Evolutionary conservation across 2,113 vertebrate genomes (phyloP).

Genomic region (Chauna torquata): DNA sequence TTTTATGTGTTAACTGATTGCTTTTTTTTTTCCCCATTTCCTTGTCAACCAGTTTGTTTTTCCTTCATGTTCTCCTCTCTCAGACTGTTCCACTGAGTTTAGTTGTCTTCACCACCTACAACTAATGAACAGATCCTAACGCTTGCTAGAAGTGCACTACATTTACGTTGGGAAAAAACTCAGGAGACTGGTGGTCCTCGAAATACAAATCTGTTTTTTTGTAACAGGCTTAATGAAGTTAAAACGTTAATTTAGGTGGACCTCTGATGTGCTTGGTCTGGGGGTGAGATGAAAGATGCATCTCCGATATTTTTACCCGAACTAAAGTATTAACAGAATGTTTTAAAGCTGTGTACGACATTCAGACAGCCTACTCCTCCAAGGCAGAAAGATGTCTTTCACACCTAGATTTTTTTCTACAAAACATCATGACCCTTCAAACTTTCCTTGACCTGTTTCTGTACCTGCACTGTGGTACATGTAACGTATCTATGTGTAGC

Average conservation of each 20-base stretch:
- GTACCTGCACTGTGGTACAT: background rate
- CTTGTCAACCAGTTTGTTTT: background rate
- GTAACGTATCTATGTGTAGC: background rate
- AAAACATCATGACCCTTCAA: background rate
- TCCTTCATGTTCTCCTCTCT: background rate
- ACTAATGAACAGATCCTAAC: background rate
- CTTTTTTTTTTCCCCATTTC: fast-evolving
- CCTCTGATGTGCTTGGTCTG: background rate
- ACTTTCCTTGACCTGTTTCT: background rate
- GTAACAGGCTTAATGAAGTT: background rate
- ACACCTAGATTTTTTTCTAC: background rate
- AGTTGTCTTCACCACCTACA: background rate
- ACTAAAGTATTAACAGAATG: background rate
- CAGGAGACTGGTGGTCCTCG: background rate
- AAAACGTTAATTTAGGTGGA: background rate
- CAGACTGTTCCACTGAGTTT: background rate
- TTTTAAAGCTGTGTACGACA: background rate
- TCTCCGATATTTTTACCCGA: background rate
- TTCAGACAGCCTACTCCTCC: background rate
- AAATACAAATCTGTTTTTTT: background rate
- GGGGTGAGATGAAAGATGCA: background rate
- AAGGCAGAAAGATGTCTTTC: background rate
- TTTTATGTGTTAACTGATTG: background rate
- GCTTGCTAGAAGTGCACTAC: background rate
- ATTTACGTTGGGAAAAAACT: background rate